Conservation (phyloP, 2,113 vertebrate genomes). For the Chiloscyllium plagiosum region DNA sequence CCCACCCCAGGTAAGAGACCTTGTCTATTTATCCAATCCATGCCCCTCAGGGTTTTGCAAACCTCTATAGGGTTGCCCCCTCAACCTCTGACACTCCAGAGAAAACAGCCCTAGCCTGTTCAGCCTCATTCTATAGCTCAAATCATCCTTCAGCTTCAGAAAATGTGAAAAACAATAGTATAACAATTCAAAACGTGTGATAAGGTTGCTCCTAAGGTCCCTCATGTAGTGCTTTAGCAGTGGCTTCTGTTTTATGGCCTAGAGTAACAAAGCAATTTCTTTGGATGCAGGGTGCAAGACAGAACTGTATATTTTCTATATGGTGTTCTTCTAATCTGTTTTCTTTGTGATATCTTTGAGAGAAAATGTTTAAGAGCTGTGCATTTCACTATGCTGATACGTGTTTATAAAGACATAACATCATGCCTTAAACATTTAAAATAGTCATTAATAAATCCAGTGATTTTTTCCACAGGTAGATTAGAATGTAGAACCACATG, state of each 20-base stretch:
- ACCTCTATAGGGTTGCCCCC: too few species aligned
- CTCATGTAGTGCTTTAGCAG: neutral
- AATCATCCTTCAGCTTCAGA: neutral
- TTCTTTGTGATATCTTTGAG: neutral
- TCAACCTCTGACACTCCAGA: too few species aligned
- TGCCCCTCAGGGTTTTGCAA: too few species aligned
- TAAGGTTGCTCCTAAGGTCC: neutral
- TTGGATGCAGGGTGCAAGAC: neutral
- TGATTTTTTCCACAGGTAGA: neutral
- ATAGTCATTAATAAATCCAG: neutral
- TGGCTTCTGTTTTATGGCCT: neutral
- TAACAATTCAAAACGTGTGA: neutral
- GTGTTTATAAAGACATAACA: neutral
- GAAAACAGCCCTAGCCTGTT: too few species aligned
- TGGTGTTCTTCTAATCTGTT: neutral
- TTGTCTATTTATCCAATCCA: too few species aligned
- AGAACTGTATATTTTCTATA: neutral
- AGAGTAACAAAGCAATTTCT: neutral
- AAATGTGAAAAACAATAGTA: neutral
- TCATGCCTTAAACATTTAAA: neutral
- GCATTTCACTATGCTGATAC: neutral
- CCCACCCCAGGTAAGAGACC: too few species aligned
- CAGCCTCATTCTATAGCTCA: too few species aligned
- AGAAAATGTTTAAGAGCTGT: neutral
- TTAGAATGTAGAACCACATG: neutral